Evolutionary conservation across 2,888 invertebrate genomes (phyloP), one percentile per base, ranked within the genome.

Genomic region (Nycteola revayana): DNA sequence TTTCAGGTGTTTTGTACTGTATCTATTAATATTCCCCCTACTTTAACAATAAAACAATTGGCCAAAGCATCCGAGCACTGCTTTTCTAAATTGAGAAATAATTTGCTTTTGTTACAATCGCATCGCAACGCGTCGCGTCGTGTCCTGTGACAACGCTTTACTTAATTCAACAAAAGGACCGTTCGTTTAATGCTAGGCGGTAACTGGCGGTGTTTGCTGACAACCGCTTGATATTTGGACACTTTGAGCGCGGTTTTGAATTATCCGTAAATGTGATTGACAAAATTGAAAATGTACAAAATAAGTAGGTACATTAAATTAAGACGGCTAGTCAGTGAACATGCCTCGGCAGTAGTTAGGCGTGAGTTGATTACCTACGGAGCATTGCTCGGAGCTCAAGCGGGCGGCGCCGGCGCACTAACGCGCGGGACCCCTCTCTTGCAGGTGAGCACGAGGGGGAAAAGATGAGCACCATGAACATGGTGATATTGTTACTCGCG

Each of bases 401-500:
- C 77, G 82, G 77, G 70, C 80, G 83, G 76, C 83, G 83, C 81
- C 84, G 82, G 84, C 82, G 83, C 80, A 69, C 74, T 85, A 85
- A 87, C 84, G 75, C 80, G 81, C 81, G 83, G 80, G 86, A 82
- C 81, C 84, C 79, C 76, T 86, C 81, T 85, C 83, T 88, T 88
- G 69, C 94, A 95, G 95, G 92, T 90, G 91, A 91, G 84, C 91
- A 92, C 86, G 91, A 92, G 89, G 91, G 92, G 78, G 92, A 93
- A 91, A 94, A 94, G 91, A 92, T 96, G 92, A 95, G 95, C 92
- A 96, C 96, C 79, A 91, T 95, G 89, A 91, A 92, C 85, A 94
- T 96, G 95, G 96, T 96, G 91, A 91, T 96, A 91, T 94, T 96
- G 90, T 93, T 96, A 92, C 95, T 96, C 87, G 93, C 93, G 87